These are phyloP conservation scores for Grammomys dolichurus DNA, from an alignment of 2,113 vertebrate genomes.

Conservation along the genomic window DNA sequence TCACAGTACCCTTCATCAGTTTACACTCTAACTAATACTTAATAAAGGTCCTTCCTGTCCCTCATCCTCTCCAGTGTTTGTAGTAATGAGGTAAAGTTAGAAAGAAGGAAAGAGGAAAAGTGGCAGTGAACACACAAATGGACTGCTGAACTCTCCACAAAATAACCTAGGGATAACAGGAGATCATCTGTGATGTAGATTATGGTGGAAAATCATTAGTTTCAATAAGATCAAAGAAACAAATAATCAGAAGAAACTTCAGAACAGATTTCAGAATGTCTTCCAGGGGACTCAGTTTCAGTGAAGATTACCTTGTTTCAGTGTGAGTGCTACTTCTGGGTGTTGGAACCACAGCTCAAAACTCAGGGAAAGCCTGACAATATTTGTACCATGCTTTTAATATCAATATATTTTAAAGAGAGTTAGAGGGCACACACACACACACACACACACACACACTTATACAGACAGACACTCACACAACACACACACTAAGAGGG, in stretches of 20 bases:
- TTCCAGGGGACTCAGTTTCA: background rate
- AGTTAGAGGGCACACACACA: background rate
- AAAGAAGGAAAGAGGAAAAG: background rate
- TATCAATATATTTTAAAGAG: too few relatives aligned
- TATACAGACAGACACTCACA: too few relatives aligned
- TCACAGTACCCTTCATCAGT: background rate
- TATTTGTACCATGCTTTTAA: background rate
- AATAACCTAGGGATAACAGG: background rate
- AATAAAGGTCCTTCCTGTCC: background rate
- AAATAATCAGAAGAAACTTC: too few relatives aligned
- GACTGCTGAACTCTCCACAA: background rate
- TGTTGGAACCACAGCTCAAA: background rate
- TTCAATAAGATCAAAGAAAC: background rate
- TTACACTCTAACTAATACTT: background rate
- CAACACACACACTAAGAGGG: background rate
- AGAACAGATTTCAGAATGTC: background rate
- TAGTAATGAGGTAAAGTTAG: background rate
- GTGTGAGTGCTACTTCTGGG: background rate
- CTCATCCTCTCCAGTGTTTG: background rate
- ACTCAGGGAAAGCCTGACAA: background rate
- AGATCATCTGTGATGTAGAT: background rate
- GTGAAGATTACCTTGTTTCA: background rate
- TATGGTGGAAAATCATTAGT: background rate
- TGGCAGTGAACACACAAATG: background rate
- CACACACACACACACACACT: background rate